These are phyloP conservation scores for Patella vulgata DNA, from an alignment of 1,140 invertebrate species.

Conservation along the genomic window DNA sequence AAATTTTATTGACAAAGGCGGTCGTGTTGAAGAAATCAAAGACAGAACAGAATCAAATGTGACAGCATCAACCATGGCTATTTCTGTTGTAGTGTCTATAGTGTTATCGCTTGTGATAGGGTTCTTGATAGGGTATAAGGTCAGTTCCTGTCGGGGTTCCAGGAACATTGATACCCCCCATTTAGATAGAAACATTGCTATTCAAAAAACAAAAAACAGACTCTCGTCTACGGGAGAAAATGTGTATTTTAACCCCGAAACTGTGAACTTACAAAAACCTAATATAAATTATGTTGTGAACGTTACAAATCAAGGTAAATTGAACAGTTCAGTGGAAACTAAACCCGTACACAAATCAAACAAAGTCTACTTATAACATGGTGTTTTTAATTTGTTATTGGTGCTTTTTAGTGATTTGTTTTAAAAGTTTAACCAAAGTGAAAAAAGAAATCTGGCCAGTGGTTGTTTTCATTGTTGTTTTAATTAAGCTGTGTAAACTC, in stretches of 20 bases:
- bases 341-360: slow-evolving; percentile 40
- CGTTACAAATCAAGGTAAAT: slow-evolving; percentile 23
- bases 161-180: slow-evolving; percentile 27
- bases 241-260: slow-evolving; percentile 29
- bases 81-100: slow-evolving; percentile 45
- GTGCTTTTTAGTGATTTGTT: no score
- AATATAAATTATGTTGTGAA: slow-evolving; percentile 34
- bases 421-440: no score
- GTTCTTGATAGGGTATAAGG: slow-evolving; percentile 48
- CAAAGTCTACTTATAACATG: slow-evolving; percentile 40
- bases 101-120: slow-evolving; percentile 44
- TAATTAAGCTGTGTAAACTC: no score
- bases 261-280: slow-evolving; percentile 9
- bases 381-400: no score
- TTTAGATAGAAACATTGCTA: slow-evolving; percentile 21
- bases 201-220: slow-evolving; percentile 30
- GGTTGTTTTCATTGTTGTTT: no score
- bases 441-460: no score
- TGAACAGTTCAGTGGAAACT: slow-evolving; percentile 29
- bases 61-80: slow-evolving; percentile 20
- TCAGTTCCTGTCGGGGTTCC: slow-evolving; percentile 33
- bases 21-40: not conserved
- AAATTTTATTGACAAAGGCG: not conserved
- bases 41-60: not conserved
- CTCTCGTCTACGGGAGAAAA: slow-evolving; percentile 36